These are phyloP conservation scores for Lepidocyrtoides sp. DNA, from an alignment of 2,888 invertebrate genomes.

Conservation along the genomic window DNA sequence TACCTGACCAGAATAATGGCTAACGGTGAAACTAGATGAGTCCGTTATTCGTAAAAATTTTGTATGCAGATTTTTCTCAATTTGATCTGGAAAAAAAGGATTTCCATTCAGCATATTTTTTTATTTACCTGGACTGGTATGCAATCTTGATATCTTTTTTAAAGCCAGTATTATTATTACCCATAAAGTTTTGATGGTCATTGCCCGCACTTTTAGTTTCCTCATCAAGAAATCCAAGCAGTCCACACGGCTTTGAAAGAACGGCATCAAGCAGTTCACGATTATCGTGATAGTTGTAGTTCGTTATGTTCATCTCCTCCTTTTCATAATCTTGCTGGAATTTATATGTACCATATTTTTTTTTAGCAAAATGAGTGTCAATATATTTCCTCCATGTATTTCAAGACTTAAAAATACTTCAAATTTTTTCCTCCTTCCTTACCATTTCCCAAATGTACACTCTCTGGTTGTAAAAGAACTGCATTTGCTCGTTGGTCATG, in stretches of 20 bases:
- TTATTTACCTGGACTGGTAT: too few relatives aligned
- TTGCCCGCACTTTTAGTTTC: slow-evolving; percentile 91
- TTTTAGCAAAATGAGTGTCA: background rate
- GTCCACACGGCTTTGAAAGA: slow-evolving; percentile 93
- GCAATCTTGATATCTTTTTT: too few relatives aligned
- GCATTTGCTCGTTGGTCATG: slow-evolving; percentile 96
- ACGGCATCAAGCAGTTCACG: slow-evolving; percentile 95
- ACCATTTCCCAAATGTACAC: slow-evolving; percentile 97
- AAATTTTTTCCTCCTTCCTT: slow-evolving; percentile 64
- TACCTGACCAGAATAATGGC: slow-evolving; percentile 96
- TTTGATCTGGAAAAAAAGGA: too few relatives aligned
- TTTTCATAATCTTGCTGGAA: slow-evolving; percentile 90
- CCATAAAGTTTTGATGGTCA: slow-evolving; percentile 91
- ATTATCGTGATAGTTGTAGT: slow-evolving; percentile 95
- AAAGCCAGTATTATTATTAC: too few relatives aligned
- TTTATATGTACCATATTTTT: background rate
- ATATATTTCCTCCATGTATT: background rate
- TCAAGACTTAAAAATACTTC: too few relatives aligned
- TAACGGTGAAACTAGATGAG: slow-evolving; percentile 91
- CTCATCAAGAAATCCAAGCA: slow-evolving; percentile 95
- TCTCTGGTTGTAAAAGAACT: slow-evolving; percentile 96
- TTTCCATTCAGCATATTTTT: background rate
- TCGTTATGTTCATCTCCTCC: slow-evolving; percentile 93
- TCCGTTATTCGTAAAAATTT: slow-evolving; percentile 78
- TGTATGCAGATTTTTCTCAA: slow-evolving; percentile 69